These are phyloP conservation scores for Zaprionus ghesquierei DNA, from an alignment of 1,140 invertebrate genomes.

Conservation along the genomic window DNA sequence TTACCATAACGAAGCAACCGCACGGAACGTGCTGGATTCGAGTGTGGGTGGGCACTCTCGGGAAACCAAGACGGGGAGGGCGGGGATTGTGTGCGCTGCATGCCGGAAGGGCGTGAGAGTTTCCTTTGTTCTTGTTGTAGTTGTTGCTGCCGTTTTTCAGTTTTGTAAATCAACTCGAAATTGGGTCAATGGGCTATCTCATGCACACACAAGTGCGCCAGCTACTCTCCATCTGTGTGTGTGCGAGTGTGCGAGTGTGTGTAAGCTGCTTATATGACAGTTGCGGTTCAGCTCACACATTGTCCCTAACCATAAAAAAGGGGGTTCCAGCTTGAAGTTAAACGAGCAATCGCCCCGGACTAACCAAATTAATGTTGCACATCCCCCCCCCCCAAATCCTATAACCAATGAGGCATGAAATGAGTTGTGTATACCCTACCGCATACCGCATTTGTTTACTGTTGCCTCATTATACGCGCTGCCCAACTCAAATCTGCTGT, in stretches of 20 bases:
- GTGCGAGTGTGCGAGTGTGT: slow-evolving; percentile 7
- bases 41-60: neutral
- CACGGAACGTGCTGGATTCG: neutral
- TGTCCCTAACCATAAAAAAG: slow-evolving; percentile 42
- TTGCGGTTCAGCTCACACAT: slow-evolving; percentile 71
- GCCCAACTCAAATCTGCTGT: neutral
- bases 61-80: neutral
- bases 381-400: neutral
- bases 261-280: slow-evolving; percentile 12
- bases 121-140: slow-evolving; percentile 14
- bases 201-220: slow-evolving; percentile 37
- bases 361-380: neutral
- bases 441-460: neutral
- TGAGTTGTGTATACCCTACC: neutral
- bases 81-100: neutral
- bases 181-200: slow-evolving; percentile 76
- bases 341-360: neutral
- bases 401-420: neutral
- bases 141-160: slow-evolving; percentile 44
- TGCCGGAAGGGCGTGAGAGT: slow-evolving; percentile 37
- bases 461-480: neutral
- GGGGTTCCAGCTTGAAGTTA: slow-evolving; percentile 2
- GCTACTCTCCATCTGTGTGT: neutral
- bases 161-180: slow-evolving; percentile 77
- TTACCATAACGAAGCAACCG: neutral